Conservation (phyloP, 2,888 invertebrate genomes). For the Ichneumoninae sp. region DNA sequence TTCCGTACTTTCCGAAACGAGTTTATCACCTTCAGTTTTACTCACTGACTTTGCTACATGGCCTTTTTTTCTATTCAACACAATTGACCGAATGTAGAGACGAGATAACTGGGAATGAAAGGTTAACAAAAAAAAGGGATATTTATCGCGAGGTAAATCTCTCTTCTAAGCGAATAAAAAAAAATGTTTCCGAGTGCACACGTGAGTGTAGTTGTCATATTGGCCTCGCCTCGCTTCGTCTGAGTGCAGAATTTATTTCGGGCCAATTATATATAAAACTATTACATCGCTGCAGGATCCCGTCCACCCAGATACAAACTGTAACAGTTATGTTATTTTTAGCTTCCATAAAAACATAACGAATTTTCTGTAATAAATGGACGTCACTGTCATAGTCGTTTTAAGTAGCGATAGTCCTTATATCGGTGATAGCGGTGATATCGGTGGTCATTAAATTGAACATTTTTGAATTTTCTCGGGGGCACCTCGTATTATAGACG, state of each 20-base stretch:
- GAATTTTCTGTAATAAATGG: too few species aligned
- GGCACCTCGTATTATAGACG: too few species aligned
- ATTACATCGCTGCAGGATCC: not conserved
- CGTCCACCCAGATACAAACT: not conserved
- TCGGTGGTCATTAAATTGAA: too few species aligned
- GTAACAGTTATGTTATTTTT: not conserved
- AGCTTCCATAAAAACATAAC: too few species aligned
- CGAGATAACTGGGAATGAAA: conserved; percentile 36
- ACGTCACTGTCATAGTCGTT: too few species aligned
- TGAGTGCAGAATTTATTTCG: not conserved
- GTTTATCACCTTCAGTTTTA: conserved; percentile 51
- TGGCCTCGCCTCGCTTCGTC: not conserved
- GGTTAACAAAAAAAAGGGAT: not conserved
- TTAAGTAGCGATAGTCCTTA: too few species aligned
- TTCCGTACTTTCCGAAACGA: conserved; percentile 31
- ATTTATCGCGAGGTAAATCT: not conserved
- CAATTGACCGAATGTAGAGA: conserved; percentile 10
- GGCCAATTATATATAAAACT: not conserved
- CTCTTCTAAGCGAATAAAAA: not conserved
- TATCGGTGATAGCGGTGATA: too few species aligned
- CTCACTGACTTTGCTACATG: not conserved
- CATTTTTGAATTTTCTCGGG: too few species aligned
- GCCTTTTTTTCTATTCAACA: not conserved
- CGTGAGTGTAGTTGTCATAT: not conserved
- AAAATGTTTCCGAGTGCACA: not conserved